phyloP scores from a whole-genome alignment of 2,797 vertebrate species.

The Babyrousa celebensis region DNA sequence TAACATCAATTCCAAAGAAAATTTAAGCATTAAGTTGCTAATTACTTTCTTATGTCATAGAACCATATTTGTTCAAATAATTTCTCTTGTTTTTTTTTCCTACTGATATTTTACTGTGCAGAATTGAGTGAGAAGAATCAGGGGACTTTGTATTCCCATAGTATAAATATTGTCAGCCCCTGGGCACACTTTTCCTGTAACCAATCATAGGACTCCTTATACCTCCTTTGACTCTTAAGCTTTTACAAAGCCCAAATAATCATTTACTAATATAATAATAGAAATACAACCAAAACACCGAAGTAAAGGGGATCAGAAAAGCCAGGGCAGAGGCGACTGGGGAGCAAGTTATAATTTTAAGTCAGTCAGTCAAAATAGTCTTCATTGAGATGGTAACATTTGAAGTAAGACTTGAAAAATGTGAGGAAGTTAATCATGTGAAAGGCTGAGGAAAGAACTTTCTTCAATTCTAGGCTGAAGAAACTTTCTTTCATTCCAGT shows the following conservation, averaged over 20 bases:
- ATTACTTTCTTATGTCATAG: conserved; percentile 70
- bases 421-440: not conserved
- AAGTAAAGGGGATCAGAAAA: conserved; percentile 28
- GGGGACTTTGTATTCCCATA: not conserved
- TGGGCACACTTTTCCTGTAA: conserved; percentile 42
- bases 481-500: not conserved
- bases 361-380: conserved; percentile 44
- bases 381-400: conserved; percentile 25
- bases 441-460: not conserved
- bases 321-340: not conserved
- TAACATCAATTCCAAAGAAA: conserved; percentile 68
- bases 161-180: not conserved
- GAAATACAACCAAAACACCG: conserved; percentile 50
- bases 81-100: conserved; percentile 24
- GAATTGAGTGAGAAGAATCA: not conserved
- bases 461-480: not conserved
- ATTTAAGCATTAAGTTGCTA: conserved; percentile 68
- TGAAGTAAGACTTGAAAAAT: conserved; percentile 31
- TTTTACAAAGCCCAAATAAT: conserved; percentile 55
- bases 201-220: not conserved
- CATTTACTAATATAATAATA: conserved; percentile 54
- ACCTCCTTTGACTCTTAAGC: conserved; percentile 32
- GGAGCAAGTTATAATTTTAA: not conserved
- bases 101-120: conserved; percentile 47
- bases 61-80: conserved; percentile 36